A percentile compares a stretch with the other conserved stretches of the same genome.
These are phyloP conservation scores for Pangasius sanitwongsei DNA, from an alignment of 2,797 vertebrate species.

Conservation along the genomic window DNA sequence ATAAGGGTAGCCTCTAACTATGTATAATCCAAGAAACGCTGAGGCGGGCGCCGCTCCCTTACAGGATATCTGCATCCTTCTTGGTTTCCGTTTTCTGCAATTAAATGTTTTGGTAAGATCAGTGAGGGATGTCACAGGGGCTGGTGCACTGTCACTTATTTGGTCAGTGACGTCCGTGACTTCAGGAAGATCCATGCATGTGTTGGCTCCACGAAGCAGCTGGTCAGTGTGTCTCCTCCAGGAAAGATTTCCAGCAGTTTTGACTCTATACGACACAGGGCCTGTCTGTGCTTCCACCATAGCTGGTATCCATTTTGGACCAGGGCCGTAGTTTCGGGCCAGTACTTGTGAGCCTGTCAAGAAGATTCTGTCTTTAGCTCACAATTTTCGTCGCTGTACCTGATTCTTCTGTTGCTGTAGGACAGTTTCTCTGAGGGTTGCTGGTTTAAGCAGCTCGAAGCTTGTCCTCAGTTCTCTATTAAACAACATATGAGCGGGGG, in stretches of 20 bases:
- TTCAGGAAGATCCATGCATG: too few relatives aligned
- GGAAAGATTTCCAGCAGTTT: conserved; percentile 1
- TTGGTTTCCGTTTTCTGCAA: too few relatives aligned
- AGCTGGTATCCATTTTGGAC: conserved; percentile 38
- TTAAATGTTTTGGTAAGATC: too few relatives aligned
- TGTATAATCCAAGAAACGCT: background rate
- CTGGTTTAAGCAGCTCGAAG: background rate
- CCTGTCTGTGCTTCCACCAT: conserved; percentile 18
- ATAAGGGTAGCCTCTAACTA: background rate
- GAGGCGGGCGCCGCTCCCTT: background rate
- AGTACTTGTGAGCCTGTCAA: conserved; percentile 1
- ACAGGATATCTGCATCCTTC: background rate
- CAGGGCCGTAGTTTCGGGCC: conserved; percentile 20
- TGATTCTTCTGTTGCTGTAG: conserved; percentile 19
- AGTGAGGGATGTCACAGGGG: background rate
- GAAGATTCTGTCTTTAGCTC: conserved; percentile 30
- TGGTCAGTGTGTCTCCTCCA: conserved; percentile 31
- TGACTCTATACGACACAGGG: conserved; percentile 28
- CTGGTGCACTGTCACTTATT: background rate
- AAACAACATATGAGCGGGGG: conserved; percentile 4
- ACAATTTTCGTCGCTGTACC: background rate
- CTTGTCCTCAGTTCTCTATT: background rate
- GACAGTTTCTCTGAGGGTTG: conserved; percentile 10
- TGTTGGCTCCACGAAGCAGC: too few relatives aligned
- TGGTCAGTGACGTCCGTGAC: too few relatives aligned